Evolutionary conservation across 2,888 invertebrate species (phyloP).

Genomic region (Cylloceria caligata): DNA sequence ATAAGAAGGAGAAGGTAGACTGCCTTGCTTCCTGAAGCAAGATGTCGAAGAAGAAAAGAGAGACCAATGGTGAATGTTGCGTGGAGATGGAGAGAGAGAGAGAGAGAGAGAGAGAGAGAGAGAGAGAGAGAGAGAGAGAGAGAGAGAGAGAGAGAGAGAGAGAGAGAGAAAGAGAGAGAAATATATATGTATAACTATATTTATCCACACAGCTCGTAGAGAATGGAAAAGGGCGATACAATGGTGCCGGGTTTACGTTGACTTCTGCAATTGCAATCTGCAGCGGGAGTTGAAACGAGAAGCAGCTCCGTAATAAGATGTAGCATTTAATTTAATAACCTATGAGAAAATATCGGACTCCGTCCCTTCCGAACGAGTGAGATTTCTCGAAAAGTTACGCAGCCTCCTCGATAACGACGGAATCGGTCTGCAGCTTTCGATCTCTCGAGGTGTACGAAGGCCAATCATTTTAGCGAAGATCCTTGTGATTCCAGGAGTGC

Average conservation of each 20-base stretch:
- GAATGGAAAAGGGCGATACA: conserved; percentile 56
- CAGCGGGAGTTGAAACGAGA: conserved; percentile 53
- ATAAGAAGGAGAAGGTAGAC: conserved; percentile 45
- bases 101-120: conserved; percentile 54
- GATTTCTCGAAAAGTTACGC: conserved; percentile 8
- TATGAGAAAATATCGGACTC: conserved; percentile 76
- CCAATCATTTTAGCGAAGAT: conserved; percentile 58
- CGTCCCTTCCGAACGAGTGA: conserved; percentile 26
- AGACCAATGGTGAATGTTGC: conserved; percentile 43
- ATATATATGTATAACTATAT: conserved; percentile 20
- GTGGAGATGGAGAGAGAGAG: conserved; percentile 47
- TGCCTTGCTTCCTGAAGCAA: conserved; percentile 50
- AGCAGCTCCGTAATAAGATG: conserved; percentile 75
- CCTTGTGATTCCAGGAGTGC: conserved; percentile 35
- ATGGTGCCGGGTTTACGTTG: conserved; percentile 38
- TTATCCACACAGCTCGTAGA: conserved; percentile 39
- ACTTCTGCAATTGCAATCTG: conserved; percentile 29
- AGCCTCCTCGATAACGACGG: conserved; percentile 12
- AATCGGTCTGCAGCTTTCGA: conserved; percentile 41
- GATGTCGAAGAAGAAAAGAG: conserved; percentile 55
- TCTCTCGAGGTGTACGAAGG: conserved; percentile 27
- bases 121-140: conserved; percentile 46
- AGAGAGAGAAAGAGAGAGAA: too few relatives aligned
- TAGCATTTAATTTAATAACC: conserved; percentile 84
- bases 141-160: conserved; percentile 47